phyloP scores from a whole-genome alignment of 2,113 vertebrate genomes.

The Pelodiscus sinensis region DNA sequence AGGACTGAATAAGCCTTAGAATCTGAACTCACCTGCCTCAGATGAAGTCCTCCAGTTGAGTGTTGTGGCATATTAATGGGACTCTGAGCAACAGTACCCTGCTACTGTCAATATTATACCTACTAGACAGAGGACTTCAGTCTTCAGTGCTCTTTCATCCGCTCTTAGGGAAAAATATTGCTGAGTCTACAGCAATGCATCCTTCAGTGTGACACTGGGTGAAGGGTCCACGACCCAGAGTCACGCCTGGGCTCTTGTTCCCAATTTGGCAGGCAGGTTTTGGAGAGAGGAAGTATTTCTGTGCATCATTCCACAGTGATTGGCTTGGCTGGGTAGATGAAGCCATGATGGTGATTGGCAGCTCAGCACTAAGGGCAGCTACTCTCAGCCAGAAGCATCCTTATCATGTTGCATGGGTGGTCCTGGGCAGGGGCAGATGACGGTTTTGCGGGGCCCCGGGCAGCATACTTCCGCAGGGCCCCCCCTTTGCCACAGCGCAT shows the following conservation, averaged over 20 bases:
- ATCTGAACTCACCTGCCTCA: background rate
- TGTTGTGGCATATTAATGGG: background rate
- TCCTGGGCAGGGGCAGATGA: no score
- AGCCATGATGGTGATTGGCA: background rate
- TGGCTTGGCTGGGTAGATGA: background rate
- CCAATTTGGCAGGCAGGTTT: background rate
- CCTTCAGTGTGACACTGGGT: background rate
- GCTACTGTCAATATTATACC: background rate
- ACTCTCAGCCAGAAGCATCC: accelerated
- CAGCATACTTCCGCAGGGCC: no score
- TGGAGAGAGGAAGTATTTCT: background rate
- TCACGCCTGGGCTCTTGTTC: background rate
- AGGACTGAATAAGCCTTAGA: accelerated
- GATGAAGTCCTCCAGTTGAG: background rate
- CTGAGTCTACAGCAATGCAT: background rate
- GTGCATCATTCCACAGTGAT: background rate
- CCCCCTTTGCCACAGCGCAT: no score
- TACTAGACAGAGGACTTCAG: background rate
- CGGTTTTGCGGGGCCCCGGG: no score
- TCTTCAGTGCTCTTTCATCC: background rate
- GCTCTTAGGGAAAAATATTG: background rate
- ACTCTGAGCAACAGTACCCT: background rate
- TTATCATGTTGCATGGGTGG: background rate
- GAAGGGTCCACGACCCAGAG: background rate
- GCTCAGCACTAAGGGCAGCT: background rate